Evolutionary conservation across 2,113 vertebrate genomes (phyloP), one percentile per base, ranked within the genome.

Genomic region (Rhagologus leucostigma): DNA sequence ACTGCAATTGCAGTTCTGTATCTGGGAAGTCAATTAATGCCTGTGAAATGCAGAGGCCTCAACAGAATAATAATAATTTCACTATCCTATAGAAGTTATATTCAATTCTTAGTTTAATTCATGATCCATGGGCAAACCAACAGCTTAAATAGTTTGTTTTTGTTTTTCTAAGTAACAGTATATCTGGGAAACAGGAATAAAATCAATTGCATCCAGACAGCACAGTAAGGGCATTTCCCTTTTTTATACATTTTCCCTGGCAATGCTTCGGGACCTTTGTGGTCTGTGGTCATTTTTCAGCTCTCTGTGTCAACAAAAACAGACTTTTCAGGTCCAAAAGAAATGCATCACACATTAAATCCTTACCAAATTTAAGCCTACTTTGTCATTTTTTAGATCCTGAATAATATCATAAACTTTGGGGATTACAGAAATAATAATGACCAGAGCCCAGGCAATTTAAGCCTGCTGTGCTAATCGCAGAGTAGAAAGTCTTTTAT

Each of bases 381-480:
- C 83, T 57, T 32, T 86, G 41, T 87, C 62, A 92, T 96, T 97
- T 96, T 96, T 90, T 22, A 93, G 62, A 78, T 77, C 83, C 65
- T 17, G 83, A 81, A 88, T 89, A 89, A 95, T 87, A 82, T 89
- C 53, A 62, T 96, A 95, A 96, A 97, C 96, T 95, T 97, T 92
- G 22, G 94, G 96, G 92, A 97, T 98, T 98, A 98, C 75, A 94
- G 74, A 97, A 97, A 97, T 97, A 95, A 95, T 93, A 97, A 97
- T 96, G 97, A 98, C 97, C 96, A 89, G 85, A 98, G 95, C 93
- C 76, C 93, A 97, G 92, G 97, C 95, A 96, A 96, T 97, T 97
- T 97, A 97, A 97, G 96, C 97, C 97, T 97, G 95, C 95, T 97
- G 85, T 90, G 97, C 91, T 96, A 97, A 97, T 97, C 94, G 84